Evolutionary conservation across 2,113 vertebrate genomes (phyloP).

Genomic region (Taurulus bubalis): DNA sequence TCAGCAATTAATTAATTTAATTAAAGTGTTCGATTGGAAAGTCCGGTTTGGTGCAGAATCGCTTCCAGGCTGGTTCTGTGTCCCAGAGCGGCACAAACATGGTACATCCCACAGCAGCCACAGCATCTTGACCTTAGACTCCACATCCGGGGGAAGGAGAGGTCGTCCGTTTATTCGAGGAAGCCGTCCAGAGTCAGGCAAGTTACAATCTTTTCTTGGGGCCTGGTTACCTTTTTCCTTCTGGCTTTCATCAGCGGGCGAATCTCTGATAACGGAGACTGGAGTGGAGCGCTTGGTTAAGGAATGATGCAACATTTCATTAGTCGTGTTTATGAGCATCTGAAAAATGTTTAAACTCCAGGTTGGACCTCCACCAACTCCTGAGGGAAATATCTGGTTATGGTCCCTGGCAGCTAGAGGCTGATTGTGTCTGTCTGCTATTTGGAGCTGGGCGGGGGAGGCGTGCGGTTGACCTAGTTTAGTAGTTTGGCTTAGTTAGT

Average conservation of each 20-base stretch:
- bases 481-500: neutral
- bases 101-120: neutral
- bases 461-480: neutral
- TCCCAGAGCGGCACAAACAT: neutral
- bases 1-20: slow-evolving; percentile 14
- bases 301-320: slow-evolving; percentile 21
- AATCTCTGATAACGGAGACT: slow-evolving; percentile 84
- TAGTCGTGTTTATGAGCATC: neutral
- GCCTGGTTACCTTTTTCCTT: slow-evolving; percentile 84
- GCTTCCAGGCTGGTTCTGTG: slow-evolving; percentile 22
- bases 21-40: slow-evolving; percentile 4
- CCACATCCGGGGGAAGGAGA: neutral
- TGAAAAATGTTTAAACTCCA: neutral
- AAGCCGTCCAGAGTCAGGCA: slow-evolving; percentile 82
- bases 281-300: slow-evolving; percentile 64
- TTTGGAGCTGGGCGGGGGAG: no score
- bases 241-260: slow-evolving; percentile 83
- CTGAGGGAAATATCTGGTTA: neutral
- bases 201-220: slow-evolving; percentile 59
- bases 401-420: neutral
- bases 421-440: neutral
- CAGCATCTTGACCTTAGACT: neutral
- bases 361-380: neutral
- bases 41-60: slow-evolving; percentile 21
- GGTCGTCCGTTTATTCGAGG: slow-evolving; percentile 68